Evolutionary conservation across 2,888 invertebrate species (phyloP).

Genomic region (Theretra japonica): DNA sequence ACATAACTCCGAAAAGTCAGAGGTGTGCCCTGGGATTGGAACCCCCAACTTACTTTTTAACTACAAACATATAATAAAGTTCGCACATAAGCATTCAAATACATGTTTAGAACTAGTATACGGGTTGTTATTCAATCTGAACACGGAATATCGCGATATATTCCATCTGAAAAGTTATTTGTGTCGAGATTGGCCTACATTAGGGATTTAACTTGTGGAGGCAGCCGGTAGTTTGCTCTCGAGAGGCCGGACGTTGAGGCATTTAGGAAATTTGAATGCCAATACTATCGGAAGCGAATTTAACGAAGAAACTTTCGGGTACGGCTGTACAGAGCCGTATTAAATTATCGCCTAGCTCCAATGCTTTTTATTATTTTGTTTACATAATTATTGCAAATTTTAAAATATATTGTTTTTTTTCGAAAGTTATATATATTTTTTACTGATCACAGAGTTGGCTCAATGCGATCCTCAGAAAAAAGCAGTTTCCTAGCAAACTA

Average conservation of each 20-base stretch:
- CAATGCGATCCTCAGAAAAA: too few species aligned
- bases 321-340: conserved; percentile 23
- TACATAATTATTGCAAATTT: background rate
- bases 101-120: background rate
- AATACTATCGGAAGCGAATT: conserved; percentile 61
- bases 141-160: conserved; percentile 15
- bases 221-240: conserved; percentile 56
- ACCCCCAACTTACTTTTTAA: too few species aligned
- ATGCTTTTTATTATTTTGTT: background rate
- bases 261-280: conserved; percentile 74
- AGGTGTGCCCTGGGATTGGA: too few species aligned
- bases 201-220: conserved; percentile 60
- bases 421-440: too few species aligned
- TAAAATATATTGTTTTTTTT: too few species aligned
- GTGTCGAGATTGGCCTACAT: conserved; percentile 57
- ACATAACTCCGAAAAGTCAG: too few species aligned
- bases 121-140: background rate
- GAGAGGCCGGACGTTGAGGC: conserved; percentile 49
- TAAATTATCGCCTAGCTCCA: conserved; percentile 3
- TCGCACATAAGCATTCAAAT: background rate
- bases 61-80: background rate
- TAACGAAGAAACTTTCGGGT: conserved; percentile 64
- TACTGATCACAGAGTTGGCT: too few species aligned
- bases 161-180: conserved; percentile 53
- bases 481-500: too few species aligned